Evolutionary conservation across 1,140 invertebrate genomes (phyloP).

Genomic region (Xylocopa sonorina): DNA sequence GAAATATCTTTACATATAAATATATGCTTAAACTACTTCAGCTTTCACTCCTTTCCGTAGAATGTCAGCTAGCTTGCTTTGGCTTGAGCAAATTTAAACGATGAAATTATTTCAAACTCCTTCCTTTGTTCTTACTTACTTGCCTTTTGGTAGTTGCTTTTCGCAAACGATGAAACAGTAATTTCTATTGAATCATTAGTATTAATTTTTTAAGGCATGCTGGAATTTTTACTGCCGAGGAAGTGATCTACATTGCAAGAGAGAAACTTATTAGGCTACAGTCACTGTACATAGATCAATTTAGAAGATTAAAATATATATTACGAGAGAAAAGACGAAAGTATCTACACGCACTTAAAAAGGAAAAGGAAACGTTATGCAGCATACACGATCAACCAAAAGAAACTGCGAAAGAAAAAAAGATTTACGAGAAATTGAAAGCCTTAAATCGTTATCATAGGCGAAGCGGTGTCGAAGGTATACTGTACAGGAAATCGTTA

Average conservation of each 20-base stretch:
- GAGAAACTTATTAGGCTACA: constrained; percentile 91
- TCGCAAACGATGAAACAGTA: constrained; percentile 61
- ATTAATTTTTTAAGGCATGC: constrained; percentile 87
- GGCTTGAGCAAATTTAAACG: constrained; percentile 65
- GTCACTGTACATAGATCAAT: constrained; percentile 92
- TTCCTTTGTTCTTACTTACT: neutral
- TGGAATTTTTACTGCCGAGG: constrained; percentile 93
- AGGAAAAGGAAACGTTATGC: constrained; percentile 92
- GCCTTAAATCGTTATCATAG: constrained; percentile 91
- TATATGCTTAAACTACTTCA: constrained; percentile 8
- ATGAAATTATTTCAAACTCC: neutral
- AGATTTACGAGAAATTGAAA: constrained; percentile 91
- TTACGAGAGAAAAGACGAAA: constrained; percentile 88
- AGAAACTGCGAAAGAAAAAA: constrained; percentile 86
- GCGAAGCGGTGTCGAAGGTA: constrained; percentile 89
- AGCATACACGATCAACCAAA: constrained; percentile 88
- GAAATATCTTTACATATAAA: constrained; percentile 52
- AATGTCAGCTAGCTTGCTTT: constrained; percentile 70
- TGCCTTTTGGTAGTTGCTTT: constrained; percentile 69
- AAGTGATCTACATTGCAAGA: constrained; percentile 89
- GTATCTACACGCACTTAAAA: constrained; percentile 88
- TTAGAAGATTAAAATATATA: constrained; percentile 87
- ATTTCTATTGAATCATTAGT: constrained; percentile 76
- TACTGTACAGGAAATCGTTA: constrained; percentile 90
- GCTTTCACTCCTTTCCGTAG: constrained; percentile 35